Percentiles rank a stretch among this genome's conserved stretches.
Conservation (phyloP, 2,113 vertebrate species). For the Emberiza fucata region DNA sequence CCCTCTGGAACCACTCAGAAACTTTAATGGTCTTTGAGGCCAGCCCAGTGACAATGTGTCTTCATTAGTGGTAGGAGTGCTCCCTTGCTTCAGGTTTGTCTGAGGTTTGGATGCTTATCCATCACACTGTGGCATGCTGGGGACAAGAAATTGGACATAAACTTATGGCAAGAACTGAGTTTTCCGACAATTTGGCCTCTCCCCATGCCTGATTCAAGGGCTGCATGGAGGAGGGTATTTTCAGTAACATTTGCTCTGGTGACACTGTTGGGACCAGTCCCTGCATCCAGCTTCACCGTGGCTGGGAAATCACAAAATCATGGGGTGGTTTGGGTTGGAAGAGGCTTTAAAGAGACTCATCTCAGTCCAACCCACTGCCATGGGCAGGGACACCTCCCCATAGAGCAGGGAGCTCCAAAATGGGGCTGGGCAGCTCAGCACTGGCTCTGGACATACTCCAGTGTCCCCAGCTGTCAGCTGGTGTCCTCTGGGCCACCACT, state of each 20-base stretch:
- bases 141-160: background rate
- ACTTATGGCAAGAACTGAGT: background rate
- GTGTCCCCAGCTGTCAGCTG: background rate
- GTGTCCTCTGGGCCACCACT: background rate
- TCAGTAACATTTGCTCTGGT: background rate
- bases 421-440: background rate
- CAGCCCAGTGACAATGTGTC: background rate
- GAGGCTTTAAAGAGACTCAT: background rate
- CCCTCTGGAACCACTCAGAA: background rate
- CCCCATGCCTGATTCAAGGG: background rate
- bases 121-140: background rate
- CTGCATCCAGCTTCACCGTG: background rate
- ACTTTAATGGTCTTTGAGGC: slow-evolving; percentile 32
- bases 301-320: background rate
- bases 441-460: background rate
- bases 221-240: background rate
- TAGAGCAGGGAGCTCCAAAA: background rate
- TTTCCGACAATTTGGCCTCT: background rate
- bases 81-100: slow-evolving; percentile 10
- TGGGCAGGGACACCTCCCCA: background rate
- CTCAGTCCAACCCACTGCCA: background rate
- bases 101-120: slow-evolving; percentile 8
- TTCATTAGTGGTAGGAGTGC: slow-evolving; percentile 22
- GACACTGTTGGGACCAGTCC: background rate
- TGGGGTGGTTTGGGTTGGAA: background rate